phyloP scores from a whole-genome alignment of 2,888 invertebrate genomes.

The Archaeoteleia sp. region DNA sequence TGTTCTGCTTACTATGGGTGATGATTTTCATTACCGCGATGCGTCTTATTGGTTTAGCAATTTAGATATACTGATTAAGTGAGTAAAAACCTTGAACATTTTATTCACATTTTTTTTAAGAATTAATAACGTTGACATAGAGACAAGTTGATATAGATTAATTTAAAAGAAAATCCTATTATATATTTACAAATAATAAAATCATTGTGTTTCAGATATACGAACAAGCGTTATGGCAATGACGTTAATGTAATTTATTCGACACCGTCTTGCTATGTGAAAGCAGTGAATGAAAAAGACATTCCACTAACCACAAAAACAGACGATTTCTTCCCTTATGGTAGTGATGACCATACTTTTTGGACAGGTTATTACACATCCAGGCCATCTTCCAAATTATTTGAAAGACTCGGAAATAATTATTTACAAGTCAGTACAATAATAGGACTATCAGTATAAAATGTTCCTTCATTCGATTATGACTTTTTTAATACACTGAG shows the following conservation, averaged over 20 bases:
- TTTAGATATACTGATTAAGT: constrained; percentile 89
- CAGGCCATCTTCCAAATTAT: constrained; percentile 84
- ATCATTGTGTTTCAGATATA: constrained; percentile 8
- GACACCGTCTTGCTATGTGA: constrained; percentile 87
- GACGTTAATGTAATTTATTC: constrained; percentile 87
- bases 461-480: neutral
- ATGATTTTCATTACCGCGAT: constrained; percentile 91
- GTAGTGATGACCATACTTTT: constrained; percentile 85
- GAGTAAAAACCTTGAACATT: no score
- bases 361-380: constrained; percentile 95
- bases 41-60: constrained; percentile 88
- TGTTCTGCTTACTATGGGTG: constrained; percentile 91
- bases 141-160: no score
- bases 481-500: neutral
- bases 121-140: no score
- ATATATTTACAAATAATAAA: no score
- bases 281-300: constrained; percentile 82
- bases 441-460: no score
- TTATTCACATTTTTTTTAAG: no score
- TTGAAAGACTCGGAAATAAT: constrained; percentile 83
- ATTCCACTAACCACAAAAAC: constrained; percentile 82
- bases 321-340: constrained; percentile 93
- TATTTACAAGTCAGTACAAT: constrained; percentile 82
- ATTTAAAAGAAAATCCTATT: no score
- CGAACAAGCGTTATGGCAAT: constrained; percentile 70